These are phyloP conservation scores for Pelvicachromis taeniatus DNA, from an alignment of 2,113 vertebrate genomes.

Conservation along the genomic window DNA sequence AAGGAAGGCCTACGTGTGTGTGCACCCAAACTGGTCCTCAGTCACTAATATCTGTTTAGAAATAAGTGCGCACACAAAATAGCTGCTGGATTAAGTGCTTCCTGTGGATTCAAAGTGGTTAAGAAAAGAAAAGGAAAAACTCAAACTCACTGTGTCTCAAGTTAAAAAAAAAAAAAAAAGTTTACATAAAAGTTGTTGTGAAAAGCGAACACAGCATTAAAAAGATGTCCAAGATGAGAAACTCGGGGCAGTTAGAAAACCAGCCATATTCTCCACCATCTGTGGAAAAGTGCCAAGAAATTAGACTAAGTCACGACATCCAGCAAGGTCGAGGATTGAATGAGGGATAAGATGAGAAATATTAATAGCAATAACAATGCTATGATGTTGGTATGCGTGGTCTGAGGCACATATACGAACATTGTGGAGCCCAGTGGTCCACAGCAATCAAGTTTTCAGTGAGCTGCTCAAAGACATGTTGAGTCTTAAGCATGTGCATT, in stretches of 20 bases:
- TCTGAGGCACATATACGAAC: not conserved
- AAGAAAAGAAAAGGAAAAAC: not conserved
- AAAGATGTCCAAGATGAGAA: not conserved
- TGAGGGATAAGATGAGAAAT: not conserved
- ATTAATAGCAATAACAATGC: not conserved
- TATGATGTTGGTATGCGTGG: not conserved
- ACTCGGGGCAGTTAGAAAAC: not conserved
- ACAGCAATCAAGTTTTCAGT: not conserved
- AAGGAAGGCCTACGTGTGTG: not conserved
- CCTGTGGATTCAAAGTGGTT: not conserved
- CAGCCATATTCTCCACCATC: not conserved
- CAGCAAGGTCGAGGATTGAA: not conserved
- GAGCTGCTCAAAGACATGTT: not conserved
- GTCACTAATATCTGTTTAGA: not conserved
- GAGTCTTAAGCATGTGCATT: not conserved
- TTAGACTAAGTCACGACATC: not conserved
- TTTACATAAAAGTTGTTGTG: not conserved
- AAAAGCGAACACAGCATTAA: not conserved
- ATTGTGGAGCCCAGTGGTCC: not conserved
- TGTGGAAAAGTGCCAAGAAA: not conserved
- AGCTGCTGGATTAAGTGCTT: not conserved
- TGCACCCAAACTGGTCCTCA: not conserved
- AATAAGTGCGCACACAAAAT: not conserved
- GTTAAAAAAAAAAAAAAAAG: accelerated
- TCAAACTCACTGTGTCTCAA: not conserved